phyloP scores from a whole-genome alignment of 2,797 vertebrate genomes.

The Champsocephalus esox region DNA sequence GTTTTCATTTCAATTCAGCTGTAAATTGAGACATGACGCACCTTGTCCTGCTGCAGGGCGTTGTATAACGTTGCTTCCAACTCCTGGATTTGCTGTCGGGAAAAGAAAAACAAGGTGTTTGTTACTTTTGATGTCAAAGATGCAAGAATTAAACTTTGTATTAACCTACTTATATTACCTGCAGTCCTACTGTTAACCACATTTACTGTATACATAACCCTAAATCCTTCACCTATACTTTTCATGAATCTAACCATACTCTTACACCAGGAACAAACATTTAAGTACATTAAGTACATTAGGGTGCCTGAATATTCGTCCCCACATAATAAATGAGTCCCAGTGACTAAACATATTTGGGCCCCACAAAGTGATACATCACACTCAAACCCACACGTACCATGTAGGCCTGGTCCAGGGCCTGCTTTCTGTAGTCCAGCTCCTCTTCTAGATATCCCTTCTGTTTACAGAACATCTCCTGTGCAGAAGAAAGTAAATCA shows the following conservation, averaged over 20 bases:
- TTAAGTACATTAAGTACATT: too few relatives aligned
- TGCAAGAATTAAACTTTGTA: not conserved
- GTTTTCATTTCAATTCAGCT: not conserved
- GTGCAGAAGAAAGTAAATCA: constrained; percentile 5
- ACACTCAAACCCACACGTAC: constrained; percentile 73
- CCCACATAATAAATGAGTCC: not conserved
- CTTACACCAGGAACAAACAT: not conserved
- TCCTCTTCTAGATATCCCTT: constrained; percentile 99
- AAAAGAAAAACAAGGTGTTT: constrained; percentile 2
- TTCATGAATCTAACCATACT: not conserved
- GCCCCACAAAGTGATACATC: not conserved
- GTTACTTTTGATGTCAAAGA: constrained; percentile 6
- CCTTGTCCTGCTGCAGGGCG: constrained; percentile 97
- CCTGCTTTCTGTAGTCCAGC: constrained; percentile 97
- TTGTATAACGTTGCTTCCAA: constrained; percentile 98
- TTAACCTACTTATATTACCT: not conserved
- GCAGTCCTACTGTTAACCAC: not conserved
- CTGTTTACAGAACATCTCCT: constrained; percentile 99
- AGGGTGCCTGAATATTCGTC: not conserved
- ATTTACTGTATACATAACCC: not conserved
- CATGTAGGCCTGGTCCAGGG: constrained; percentile 98
- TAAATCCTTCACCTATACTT: not conserved
- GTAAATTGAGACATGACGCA: not conserved
- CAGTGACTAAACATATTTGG: not conserved
- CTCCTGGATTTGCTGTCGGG: constrained; percentile 97